Percentiles rank a stretch among this genome's conserved stretches.
Conservation (phyloP, 2,113 vertebrate species). For the Corvus hawaiiensis region DNA sequence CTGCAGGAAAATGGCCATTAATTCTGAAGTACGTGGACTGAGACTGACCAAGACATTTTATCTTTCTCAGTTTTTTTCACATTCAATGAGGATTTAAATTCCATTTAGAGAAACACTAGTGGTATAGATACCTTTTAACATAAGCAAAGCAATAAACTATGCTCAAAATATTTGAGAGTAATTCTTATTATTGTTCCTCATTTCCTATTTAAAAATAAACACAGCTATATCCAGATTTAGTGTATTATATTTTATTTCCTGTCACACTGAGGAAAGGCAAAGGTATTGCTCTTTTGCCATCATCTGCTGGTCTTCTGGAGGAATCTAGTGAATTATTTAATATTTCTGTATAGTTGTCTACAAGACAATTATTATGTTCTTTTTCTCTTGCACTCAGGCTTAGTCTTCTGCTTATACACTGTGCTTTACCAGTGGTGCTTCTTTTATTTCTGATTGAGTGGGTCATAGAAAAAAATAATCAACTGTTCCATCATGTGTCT, state of each 20-base stretch:
- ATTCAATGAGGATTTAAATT: not conserved
- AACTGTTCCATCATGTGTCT: constrained; percentile 47
- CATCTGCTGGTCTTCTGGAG: not conserved
- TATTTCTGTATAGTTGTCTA: not conserved
- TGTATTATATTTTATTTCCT: not conserved
- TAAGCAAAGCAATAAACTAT: not conserved
- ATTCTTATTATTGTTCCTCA: not conserved
- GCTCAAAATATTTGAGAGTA: not conserved
- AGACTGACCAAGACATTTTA: not conserved
- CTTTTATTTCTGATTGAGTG: constrained; percentile 47
- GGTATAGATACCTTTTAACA: not conserved
- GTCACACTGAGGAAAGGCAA: not conserved
- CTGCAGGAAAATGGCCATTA: not conserved
- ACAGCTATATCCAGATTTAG: not conserved
- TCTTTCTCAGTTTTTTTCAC: not conserved
- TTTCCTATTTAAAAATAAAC: not conserved
- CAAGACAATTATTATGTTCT: not conserved
- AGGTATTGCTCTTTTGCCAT: not conserved
- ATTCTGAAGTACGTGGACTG: not conserved
- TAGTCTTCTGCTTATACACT: not conserved
- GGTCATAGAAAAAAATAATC: constrained; percentile 31
- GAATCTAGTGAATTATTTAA: constrained; percentile 10
- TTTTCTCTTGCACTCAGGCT: not conserved
- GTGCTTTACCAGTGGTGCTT: not conserved
- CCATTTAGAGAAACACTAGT: not conserved